Percentiles rank a stretch among this genome's conserved stretches.
Conservation (phyloP, 2,113 vertebrate species). For the Progne subis region DNA sequence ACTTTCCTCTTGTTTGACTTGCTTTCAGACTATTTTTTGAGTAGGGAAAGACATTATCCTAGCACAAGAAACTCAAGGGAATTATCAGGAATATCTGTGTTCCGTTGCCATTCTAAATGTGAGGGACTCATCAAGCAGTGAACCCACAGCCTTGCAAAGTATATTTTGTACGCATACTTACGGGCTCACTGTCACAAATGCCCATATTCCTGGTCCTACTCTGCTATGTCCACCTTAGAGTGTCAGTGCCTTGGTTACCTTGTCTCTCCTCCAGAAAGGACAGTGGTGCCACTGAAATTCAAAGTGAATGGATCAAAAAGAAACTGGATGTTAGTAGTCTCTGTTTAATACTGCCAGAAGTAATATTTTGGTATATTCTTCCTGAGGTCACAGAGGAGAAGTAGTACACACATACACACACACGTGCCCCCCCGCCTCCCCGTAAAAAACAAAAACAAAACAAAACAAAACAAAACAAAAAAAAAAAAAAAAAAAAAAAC, state of each 20-base stretch:
- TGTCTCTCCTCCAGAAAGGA: neutral
- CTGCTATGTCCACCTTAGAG: neutral
- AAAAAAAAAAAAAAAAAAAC: too few relatives aligned
- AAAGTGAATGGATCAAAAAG: neutral
- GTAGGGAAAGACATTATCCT: neutral
- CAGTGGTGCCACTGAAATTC: neutral
- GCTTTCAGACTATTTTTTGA: neutral
- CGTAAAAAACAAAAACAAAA: too few relatives aligned
- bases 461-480: too few relatives aligned
- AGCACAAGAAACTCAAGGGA: neutral
- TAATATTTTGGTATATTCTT: neutral
- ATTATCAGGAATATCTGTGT: neutral
- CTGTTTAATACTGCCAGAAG: neutral
- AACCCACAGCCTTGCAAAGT: neutral
- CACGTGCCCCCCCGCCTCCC: too few relatives aligned
- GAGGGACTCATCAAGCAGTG: neutral
- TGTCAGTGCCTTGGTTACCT: neutral
- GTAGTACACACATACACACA: neutral
- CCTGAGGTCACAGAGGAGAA: neutral
- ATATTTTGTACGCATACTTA: neutral
- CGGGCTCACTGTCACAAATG: neutral
- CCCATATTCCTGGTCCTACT: neutral
- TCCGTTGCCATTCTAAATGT: neutral
- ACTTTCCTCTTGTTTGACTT: neutral
- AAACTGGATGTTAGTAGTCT: neutral